These are phyloP conservation scores for Anastatus disparis DNA, from an alignment of 1,140 invertebrate genomes.

Conservation along the genomic window DNA sequence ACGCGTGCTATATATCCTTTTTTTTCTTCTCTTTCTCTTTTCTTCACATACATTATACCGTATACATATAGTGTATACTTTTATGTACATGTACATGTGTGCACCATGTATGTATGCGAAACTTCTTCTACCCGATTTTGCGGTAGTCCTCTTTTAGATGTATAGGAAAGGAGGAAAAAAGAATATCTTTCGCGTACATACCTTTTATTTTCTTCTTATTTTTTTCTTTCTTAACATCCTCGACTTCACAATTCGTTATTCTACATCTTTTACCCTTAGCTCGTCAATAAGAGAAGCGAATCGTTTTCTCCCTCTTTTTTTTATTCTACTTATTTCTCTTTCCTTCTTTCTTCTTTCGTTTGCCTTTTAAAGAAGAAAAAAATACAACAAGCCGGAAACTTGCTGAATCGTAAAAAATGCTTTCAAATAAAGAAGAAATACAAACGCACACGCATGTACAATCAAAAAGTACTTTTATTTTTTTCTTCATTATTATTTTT, in stretches of 20 bases:
- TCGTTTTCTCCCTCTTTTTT: no score
- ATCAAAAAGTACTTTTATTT: no score
- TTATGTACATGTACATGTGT: no score
- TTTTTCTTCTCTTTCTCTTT: constrained; percentile 1
- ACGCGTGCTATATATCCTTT: neutral
- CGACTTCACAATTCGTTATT: constrained; percentile 35
- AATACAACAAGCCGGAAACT: constrained; percentile 13
- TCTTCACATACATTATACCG: no score
- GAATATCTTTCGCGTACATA: neutral
- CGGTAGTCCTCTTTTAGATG: no score
- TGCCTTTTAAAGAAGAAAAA: no score
- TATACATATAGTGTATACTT: no score
- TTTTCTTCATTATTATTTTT: no score
- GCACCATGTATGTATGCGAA: neutral
- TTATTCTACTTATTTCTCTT: neutral
- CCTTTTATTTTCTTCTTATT: neutral
- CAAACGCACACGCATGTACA: no score
- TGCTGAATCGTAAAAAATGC: constrained; percentile 34
- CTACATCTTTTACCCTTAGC: constrained; percentile 1
- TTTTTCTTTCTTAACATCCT: neutral
- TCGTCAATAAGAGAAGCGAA: no score
- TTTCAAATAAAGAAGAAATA: no score
- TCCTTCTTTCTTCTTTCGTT: neutral
- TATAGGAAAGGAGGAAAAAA: no score
- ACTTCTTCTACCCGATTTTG: neutral